Evolutionary conservation across 2,888 invertebrate genomes (phyloP), one percentile per base, ranked within the genome.

Genomic region (Dastarcus helophoroides): DNA sequence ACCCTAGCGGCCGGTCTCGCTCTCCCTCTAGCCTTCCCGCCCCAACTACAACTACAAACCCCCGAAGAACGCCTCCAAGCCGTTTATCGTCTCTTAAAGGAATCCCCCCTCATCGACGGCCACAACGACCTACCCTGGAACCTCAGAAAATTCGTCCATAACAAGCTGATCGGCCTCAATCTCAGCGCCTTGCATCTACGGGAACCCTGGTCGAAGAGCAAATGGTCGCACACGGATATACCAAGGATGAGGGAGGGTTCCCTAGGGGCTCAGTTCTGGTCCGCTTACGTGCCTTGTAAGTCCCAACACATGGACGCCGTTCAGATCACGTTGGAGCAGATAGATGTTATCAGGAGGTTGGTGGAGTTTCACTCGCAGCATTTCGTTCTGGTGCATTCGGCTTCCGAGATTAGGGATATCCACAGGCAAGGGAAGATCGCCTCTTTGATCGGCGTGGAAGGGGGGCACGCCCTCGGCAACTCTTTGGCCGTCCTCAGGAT

Each of bases 221-320:
- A 76, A 61, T 90, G 88, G 88, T 86, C 88, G 48, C 91, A 93
- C 59, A 93, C 91, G 14, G 91, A 93, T 62, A 81, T 93, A 49
- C 81, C 84, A 36, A 72, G 89, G 51, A 68, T 90, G 48, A 71
- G 77, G 48, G 71, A 76, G 46, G 90, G 90, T 36, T 74, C 79
- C 54, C 76, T 93, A 34, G 90, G 89, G 37, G 91, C 89, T 42
- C 91, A 91, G 71, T 84, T 85, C 59, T 85, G 85, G 85, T 84
- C 85, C 39, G 85, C 85, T 39, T 85, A 83, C 60, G 84, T 85
- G 53, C 85, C 85, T 43, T 85, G 85, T 54, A 82, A 79, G 43
- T 79, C 84, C 14, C 79, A 83, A 51, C 79, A 83, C 57, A 66
- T 81, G 57, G 84, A 85, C 56, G 85, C 84, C 31, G 85, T 60